These are phyloP conservation scores for Beris chalybata DNA, from an alignment of 2,888 invertebrate species.

Conservation along the genomic window DNA sequence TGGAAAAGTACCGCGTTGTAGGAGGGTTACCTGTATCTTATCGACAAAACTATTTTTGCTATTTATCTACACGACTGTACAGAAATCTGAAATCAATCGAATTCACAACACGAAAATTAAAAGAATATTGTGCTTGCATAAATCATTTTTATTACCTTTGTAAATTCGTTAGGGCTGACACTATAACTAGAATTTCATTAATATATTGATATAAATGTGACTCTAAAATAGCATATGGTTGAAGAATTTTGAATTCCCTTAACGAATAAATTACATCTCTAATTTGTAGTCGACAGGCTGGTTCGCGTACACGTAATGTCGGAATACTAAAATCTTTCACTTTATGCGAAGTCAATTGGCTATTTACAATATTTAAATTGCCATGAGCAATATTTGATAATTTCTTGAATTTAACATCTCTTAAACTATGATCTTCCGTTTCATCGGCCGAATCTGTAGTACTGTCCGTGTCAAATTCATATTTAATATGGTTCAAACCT, in stretches of 20 bases:
- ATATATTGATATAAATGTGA: constrained; percentile 49
- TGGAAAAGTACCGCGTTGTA: too few species aligned
- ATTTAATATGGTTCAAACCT: constrained; percentile 33
- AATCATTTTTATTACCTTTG: constrained; percentile 49
- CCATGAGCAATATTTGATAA: constrained; percentile 12
- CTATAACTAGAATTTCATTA: constrained; percentile 52
- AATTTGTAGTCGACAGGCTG: constrained; percentile 51
- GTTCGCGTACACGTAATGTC: constrained; percentile 49
- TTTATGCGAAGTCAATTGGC: constrained; percentile 49
- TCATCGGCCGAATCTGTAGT: constrained; percentile 49
- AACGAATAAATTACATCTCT: constrained; percentile 48
- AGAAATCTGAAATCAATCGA: not conserved
- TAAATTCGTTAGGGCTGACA: constrained; percentile 51
- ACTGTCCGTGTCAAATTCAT: constrained; percentile 43
- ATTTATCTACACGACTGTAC: not conserved
- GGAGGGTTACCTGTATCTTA: not conserved
- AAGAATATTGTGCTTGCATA: constrained; percentile 26
- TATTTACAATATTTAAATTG: constrained; percentile 48
- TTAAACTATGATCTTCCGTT: constrained; percentile 41
- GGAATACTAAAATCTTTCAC: constrained; percentile 50
- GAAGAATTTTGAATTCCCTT: constrained; percentile 51
- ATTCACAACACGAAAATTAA: not conserved
- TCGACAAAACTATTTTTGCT: not conserved
- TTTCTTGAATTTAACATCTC: constrained; percentile 19
- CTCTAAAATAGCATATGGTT: constrained; percentile 49